Percentiles rank a stretch among this genome's conserved stretches.
Evolutionary conservation across 2,888 invertebrate genomes (phyloP).

Genomic region (Pandemis cinnamomeana): DNA sequence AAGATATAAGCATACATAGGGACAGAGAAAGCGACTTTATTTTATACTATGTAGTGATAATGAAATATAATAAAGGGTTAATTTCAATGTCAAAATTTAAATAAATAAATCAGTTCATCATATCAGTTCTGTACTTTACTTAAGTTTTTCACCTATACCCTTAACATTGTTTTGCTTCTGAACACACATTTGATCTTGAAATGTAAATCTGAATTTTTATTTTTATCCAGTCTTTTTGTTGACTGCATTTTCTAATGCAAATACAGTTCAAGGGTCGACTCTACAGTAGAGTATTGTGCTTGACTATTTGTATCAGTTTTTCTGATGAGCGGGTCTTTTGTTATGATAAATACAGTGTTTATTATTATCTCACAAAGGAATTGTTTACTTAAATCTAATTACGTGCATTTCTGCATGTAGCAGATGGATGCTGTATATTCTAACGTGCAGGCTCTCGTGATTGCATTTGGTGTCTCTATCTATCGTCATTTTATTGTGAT

Average conservation of each 20-base stretch:
- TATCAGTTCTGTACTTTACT: too few relatives aligned
- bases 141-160: too few relatives aligned
- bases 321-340: conserved; percentile 1
- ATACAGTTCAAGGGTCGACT: conserved; percentile 24
- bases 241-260: conserved; percentile 16
- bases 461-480: too few relatives aligned
- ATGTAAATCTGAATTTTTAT: neutral
- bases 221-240: neutral
- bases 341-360: conserved; percentile 7
- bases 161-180: too few relatives aligned
- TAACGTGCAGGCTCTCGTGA: too few relatives aligned
- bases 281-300: conserved; percentile 10
- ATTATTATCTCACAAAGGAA: conserved; percentile 1
- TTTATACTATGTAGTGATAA: too few relatives aligned
- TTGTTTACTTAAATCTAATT: conserved; percentile 1
- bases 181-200: neutral
- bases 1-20: too few relatives aligned
- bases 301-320: neutral
- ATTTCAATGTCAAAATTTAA: too few relatives aligned
- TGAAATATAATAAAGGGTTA: too few relatives aligned
- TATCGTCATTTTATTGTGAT: too few relatives aligned
- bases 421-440: neutral
- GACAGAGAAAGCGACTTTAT: too few relatives aligned
- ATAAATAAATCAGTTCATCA: too few relatives aligned
- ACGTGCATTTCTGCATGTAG: conserved; percentile 4